phyloP scores from a whole-genome alignment of 2,797 vertebrate genomes.

The Sebastes aleutianus region DNA sequence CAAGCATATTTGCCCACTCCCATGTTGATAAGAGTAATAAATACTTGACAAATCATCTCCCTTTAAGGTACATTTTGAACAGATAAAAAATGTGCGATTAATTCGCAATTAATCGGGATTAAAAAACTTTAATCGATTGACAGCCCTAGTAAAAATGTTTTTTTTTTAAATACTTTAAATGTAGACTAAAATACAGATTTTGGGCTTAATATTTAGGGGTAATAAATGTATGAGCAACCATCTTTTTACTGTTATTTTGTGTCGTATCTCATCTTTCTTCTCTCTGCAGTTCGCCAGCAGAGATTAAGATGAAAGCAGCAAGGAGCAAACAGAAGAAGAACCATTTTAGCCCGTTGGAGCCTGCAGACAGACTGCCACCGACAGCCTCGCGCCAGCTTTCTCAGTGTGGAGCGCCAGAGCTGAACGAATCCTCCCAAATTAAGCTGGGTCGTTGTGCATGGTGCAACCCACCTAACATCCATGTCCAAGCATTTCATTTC shows the following conservation, averaged over 20 bases:
- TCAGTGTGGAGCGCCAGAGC: background rate
- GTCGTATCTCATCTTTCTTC: background rate
- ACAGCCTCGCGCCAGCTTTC: conserved; percentile 21
- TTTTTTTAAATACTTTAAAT: no score
- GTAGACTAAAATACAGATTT: no score
- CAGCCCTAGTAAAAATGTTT: no score
- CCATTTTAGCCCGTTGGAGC: background rate
- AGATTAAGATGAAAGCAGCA: conserved; percentile 78
- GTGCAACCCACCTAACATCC: conserved; percentile 31
- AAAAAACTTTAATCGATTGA: no score
- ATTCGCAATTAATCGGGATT: no score
- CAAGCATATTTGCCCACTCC: no score
- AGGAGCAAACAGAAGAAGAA: conserved; percentile 1
- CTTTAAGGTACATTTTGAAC: no score
- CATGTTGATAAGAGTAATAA: no score
- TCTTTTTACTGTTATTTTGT: background rate
- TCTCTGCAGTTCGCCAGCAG: conserved; percentile 82
- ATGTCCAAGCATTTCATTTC: conserved; percentile 60
- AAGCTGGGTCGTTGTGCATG: background rate
- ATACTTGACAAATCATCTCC: no score
- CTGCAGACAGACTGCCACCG: conserved; percentile 16
- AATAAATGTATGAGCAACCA: no score
- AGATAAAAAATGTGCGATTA: no score
- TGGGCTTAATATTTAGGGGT: no score
- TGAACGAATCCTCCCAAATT: background rate